Evolutionary conservation across 2,888 invertebrate species (phyloP).

Genomic region (Parnassius mnemosyne): DNA sequence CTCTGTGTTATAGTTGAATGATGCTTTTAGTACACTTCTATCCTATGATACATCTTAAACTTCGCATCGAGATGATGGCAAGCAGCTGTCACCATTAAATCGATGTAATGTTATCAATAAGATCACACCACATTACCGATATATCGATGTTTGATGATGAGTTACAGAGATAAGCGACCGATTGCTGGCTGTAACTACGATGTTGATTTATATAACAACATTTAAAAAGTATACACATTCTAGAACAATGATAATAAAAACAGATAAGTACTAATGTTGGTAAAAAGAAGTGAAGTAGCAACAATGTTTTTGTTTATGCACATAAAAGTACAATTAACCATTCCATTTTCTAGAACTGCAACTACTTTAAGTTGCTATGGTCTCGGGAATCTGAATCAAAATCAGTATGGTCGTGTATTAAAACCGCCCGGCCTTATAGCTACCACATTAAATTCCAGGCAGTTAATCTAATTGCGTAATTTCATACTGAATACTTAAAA

Average conservation of each 20-base stretch:
- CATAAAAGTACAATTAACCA: too few relatives aligned
- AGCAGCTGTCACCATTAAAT: constrained; percentile 23
- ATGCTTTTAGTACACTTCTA: constrained; percentile 13
- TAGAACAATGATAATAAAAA: too few relatives aligned
- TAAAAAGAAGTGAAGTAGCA: too few relatives aligned
- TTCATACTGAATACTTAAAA: constrained; percentile 2
- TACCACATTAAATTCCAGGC: constrained; percentile 1
- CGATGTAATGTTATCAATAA: constrained; percentile 14
- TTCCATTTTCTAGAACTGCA: too few relatives aligned
- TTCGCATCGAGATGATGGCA: constrained; percentile 9
- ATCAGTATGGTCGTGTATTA: too few relatives aligned
- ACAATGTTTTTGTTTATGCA: too few relatives aligned
- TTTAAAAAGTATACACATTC: too few relatives aligned
- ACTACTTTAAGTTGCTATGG: too few relatives aligned
- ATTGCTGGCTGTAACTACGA: background rate
- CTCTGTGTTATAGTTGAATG: constrained; percentile 24
- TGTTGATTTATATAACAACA: background rate
- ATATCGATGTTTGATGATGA: constrained; percentile 2
- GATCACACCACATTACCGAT: constrained; percentile 6
- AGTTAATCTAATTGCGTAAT: constrained; percentile 2
- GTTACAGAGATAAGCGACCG: background rate
- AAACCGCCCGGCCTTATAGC: too few relatives aligned
- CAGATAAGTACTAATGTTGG: too few relatives aligned
- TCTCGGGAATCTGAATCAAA: too few relatives aligned
- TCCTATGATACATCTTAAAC: constrained; percentile 14